phyloP scores from a whole-genome alignment of 64 coral and sea anemone species.

The Acropora tenuis region DNA sequence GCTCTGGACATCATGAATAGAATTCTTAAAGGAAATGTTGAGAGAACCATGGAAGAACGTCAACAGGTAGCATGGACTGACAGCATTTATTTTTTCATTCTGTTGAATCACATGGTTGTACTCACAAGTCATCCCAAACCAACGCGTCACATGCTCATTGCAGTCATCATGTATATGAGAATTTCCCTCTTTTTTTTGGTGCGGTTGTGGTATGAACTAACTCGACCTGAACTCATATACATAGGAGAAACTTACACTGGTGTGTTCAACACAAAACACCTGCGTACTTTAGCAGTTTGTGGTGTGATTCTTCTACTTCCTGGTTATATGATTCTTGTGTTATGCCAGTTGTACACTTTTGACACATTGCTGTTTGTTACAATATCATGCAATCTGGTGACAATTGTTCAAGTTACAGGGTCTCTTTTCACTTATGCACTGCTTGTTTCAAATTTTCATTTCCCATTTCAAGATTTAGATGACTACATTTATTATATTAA shows the following conservation, averaged over 20 bases:
- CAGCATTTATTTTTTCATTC: conserved; percentile 79
- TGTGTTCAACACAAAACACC: conserved; percentile 54
- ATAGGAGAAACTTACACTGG: conserved; percentile 86
- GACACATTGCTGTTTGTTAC: conserved; percentile 89
- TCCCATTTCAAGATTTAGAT: conserved; percentile 71
- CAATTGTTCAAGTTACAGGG: conserved; percentile 80
- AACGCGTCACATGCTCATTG: conserved; percentile 63
- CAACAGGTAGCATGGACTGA: conserved; percentile 72
- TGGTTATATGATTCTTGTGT: conserved; percentile 67
- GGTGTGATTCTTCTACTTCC: conserved; percentile 68
- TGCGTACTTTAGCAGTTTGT: conserved; percentile 61
- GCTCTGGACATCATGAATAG: conserved; percentile 39
- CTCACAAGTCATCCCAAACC: conserved; percentile 46
- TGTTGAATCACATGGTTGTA: conserved; percentile 70
- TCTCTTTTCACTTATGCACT: conserved; percentile 77
- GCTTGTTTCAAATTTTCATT: conserved; percentile 80
- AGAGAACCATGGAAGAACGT: conserved; percentile 53
- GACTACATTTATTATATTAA: conserved; percentile 97
- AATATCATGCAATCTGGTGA: conserved; percentile 89
- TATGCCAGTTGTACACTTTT: conserved; percentile 79
- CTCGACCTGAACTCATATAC: conserved; percentile 74
- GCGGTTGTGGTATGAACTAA: conserved; percentile 77
- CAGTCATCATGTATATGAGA: conserved; percentile 81
- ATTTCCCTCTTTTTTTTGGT: conserved; percentile 79
- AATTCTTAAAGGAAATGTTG: conserved; percentile 59